Conservation (phyloP, 2,113 vertebrate species). For the Pelobates fuscus region DNA sequence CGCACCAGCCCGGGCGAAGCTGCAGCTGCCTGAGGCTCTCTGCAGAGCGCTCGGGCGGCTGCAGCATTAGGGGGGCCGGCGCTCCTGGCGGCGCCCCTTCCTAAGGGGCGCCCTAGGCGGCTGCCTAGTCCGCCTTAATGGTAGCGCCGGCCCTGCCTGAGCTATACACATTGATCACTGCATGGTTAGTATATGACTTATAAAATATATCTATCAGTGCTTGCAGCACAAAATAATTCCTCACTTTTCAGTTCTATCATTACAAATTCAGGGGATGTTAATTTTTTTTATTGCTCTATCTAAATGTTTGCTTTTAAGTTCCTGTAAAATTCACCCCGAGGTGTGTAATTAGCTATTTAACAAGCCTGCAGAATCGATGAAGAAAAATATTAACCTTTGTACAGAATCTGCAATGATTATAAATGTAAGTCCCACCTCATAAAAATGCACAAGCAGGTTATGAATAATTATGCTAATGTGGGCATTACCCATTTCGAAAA, state of each 20-base stretch:
- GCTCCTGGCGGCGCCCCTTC: too few species aligned
- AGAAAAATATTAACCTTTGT: constrained; percentile 46
- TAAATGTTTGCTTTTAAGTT: constrained; percentile 39
- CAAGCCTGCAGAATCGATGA: constrained; percentile 33
- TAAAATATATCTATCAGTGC: too few species aligned
- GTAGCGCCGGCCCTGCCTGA: too few species aligned
- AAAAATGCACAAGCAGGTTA: constrained; percentile 42
- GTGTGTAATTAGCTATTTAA: constrained; percentile 46
- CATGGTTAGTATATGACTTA: too few species aligned
- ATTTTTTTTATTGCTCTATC: constrained; percentile 8
- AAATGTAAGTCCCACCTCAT: constrained; percentile 37
- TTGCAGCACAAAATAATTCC: neutral
- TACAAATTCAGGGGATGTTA: neutral
- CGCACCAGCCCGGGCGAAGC: too few species aligned
- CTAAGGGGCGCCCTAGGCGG: too few species aligned
- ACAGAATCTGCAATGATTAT: constrained; percentile 34
- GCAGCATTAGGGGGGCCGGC: too few species aligned
- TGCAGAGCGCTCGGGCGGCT: too few species aligned
- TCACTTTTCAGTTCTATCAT: neutral
- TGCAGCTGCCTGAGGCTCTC: too few species aligned
- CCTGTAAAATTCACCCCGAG: constrained; percentile 27
- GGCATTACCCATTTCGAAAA: constrained; percentile 14
- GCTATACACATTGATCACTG: too few species aligned
- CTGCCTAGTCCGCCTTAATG: too few species aligned
- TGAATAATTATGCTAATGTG: constrained; percentile 43